A percentile compares a stretch with the other conserved stretches of the same genome.
Evolutionary conservation across 2,888 invertebrate genomes (phyloP).

Genomic region (Drosophila algonquin): DNA sequence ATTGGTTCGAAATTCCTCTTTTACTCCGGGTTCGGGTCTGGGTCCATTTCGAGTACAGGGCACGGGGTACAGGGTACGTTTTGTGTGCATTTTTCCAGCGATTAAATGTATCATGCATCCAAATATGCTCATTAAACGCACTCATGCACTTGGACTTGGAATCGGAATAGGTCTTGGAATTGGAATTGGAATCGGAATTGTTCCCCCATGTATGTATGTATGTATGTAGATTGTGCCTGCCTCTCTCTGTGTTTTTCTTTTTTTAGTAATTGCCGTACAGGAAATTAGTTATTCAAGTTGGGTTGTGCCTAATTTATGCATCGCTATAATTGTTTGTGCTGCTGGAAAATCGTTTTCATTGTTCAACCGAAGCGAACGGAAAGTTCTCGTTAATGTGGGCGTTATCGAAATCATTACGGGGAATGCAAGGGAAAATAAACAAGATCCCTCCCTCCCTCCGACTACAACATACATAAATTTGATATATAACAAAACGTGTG

Average conservation of each 20-base stretch:
- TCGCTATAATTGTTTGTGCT: constrained; percentile 67
- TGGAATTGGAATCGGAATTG: constrained; percentile 15
- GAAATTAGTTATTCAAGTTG: constrained; percentile 74
- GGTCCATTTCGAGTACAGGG: constrained; percentile 4
- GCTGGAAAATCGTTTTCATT: constrained; percentile 70
- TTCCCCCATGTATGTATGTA: not conserved
- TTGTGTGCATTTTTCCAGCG: constrained; percentile 57
- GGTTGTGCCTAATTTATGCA: constrained; percentile 67
- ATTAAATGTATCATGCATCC: constrained; percentile 73
- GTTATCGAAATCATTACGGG: constrained; percentile 52
- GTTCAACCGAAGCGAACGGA: constrained; percentile 35
- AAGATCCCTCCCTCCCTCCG: not conserved
- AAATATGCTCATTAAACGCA: constrained; percentile 60
- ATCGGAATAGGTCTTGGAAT: constrained; percentile 22
- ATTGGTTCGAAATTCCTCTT: constrained; percentile 7
- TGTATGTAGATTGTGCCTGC: constrained; percentile 1
- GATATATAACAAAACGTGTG: constrained; percentile 68
- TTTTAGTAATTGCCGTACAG: constrained; percentile 71
- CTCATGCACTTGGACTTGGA: constrained; percentile 54
- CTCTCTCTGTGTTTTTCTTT: constrained; percentile 15
- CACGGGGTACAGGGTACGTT: constrained; percentile 6
- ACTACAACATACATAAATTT: constrained; percentile 38
- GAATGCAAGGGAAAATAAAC: constrained; percentile 20
- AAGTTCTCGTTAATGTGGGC: constrained; percentile 72
- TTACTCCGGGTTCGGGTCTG: not conserved